Base-by-base conservation (phyloP, 2,797 vertebrate genomes). In the Acanthurus lineatus region DNA sequence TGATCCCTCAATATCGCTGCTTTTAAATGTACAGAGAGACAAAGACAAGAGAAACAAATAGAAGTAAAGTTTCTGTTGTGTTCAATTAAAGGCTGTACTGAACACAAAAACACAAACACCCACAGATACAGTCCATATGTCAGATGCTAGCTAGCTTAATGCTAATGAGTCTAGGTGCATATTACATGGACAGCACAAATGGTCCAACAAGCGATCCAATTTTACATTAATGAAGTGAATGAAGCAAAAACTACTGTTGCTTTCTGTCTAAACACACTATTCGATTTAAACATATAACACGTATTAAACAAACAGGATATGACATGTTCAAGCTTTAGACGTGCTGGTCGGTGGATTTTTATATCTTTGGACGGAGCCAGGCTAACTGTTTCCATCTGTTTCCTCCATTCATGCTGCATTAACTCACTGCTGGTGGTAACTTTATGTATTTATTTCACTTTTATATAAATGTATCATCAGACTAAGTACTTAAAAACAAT, bases 1-100 rank as follows among this genome's bases (percentile, higher is more conserved):
- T 61, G 22, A 51, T 61, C 56, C 28, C 12, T 69, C 38, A 38
- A 58, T 48, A 14, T 48, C 17, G 58, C 69, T n/a, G 57, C 47
- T 25, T 52, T 11, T 22, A 42, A 51, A 51, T 14, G 32, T n/a
- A 9, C 52, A n/a, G 42, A 69, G 42, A 69, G 45, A 49, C 32
- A 35, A 5, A 35, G 6, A 35, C 32, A 35, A 28, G 32, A 32
- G 38, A 20, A 48, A 38, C 28, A 49, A 28, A 57, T 47, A 17
- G 28, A 8, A 16, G 1, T 35, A 14, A 9, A 19, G 6, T 47
- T 47, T 47, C 16, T 47, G 5, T 6, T 47, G 45, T 1, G 45
- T 47, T 47, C n/a, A 16, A 14, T 25, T 9, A 4, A 16, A 35
- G 28, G 14, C 12, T 22, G 35, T 42, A 6, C 57, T 42, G 11